Base-by-base conservation (phyloP, 2,113 vertebrate species). In the Epinephelus lanceolatus region DNA sequence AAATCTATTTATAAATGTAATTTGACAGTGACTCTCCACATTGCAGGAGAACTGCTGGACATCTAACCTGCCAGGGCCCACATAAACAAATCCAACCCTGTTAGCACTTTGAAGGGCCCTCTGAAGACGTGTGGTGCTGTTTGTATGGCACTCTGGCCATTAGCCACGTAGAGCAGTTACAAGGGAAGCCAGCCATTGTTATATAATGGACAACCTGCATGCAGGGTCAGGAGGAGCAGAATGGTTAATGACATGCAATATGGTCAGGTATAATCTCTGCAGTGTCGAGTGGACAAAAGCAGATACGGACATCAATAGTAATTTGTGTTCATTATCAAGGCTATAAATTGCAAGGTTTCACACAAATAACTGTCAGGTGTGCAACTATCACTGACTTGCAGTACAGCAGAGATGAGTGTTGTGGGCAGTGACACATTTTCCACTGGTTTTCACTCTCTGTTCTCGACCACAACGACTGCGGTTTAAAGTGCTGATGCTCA, bases 1-100 rank as follows among this genome's bases (percentile, higher is more conserved):
- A 91, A 87, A 73, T 91, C 93, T 93, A 93, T 93, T 93, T 91
- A 92, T 93, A 91, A 78, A 91, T 81, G 42, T 84, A 80, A 93
- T 92, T 93, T 91, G 88, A 93, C 88, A 88, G 86, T 80, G 84
- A 91, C 81, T 68, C 76, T 87, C 63, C 70, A 86, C 84, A 81
- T 83, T 74, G 81, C 62, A 82, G 70, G 81, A 77, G 62, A 74
- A 65, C 70, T 83, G 89, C 82, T 86, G 86, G 86, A 90, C 86
- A 83, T 83, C 52, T 49, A 75, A 83, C 85, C 89, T 88, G 86
- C 87, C 85, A 72, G 78, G 62, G 11, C 81, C 18, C 25, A 69
- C 77, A 88, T 89, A 90, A 90, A 91, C 89, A 90, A 86, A 85
- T 80, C 82, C 67, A 78, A 77, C 60, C 83, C 62, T 81, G 83